Percentiles rank a stretch among this genome's conserved stretches.
phyloP scores from a whole-genome alignment of 2,888 invertebrate species.

The Oligia latruncula region DNA sequence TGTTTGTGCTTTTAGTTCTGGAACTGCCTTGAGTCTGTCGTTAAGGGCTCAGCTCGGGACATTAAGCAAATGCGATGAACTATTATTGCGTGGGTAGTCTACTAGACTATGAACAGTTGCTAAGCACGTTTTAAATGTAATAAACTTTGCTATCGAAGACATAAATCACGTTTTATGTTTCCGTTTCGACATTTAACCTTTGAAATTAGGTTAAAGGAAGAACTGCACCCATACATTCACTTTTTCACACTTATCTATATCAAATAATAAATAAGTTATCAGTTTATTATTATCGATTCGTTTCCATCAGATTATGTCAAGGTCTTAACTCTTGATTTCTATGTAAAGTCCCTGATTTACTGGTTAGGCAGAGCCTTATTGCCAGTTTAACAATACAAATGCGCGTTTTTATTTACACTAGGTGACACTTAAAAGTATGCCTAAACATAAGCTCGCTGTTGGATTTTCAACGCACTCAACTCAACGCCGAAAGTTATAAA shows the following conservation, averaged over 20 bases:
- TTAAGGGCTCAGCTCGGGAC: background rate
- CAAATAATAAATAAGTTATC: constrained; percentile 25
- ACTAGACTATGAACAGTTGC: background rate
- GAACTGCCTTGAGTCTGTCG: background rate
- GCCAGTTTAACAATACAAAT: background rate
- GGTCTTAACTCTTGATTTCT: background rate
- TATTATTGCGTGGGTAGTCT: background rate
- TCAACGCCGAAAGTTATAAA: background rate
- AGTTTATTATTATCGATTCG: constrained; percentile 12
- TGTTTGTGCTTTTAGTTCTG: background rate
- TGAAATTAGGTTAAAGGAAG: constrained; percentile 42
- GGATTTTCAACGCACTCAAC: background rate
- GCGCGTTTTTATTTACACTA: background rate
- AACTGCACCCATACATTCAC: constrained; percentile 34
- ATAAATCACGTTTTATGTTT: constrained; percentile 40
- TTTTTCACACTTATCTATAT: constrained; percentile 23
- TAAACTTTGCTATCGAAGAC: constrained; percentile 35
- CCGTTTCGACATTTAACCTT: constrained; percentile 42
- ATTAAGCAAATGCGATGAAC: background rate
- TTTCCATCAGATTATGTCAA: constrained; percentile 19
- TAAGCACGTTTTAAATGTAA: constrained; percentile 38
- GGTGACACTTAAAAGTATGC: background rate
- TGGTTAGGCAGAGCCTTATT: background rate
- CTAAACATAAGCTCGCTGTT: background rate
- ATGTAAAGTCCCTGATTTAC: constrained; percentile 3